A percentile compares a stretch with the other conserved stretches of the same genome.
Conservation (phyloP, 23 tunicate species). For the Trididemnum miniatum region DNA sequence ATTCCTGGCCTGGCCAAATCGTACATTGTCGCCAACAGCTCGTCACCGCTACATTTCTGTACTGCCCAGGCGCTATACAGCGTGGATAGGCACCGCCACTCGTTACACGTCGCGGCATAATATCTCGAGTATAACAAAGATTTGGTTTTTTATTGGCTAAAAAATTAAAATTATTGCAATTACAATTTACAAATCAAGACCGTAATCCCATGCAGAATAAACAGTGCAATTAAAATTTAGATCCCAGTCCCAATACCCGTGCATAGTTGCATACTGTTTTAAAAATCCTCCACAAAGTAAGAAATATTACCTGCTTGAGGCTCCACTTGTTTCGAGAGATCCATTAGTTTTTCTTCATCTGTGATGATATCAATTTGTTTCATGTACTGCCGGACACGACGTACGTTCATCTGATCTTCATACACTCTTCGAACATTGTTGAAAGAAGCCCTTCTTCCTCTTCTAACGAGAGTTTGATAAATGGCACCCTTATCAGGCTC, state of each 20-base stretch:
- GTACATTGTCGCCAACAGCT: not conserved
- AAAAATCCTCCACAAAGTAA: too few species aligned
- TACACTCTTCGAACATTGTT: conserved; percentile 83
- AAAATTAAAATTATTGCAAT: too few species aligned
- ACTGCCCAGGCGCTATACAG: too few species aligned
- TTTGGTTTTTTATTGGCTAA: too few species aligned
- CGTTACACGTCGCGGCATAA: too few species aligned
- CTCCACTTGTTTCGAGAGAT: conserved; percentile 81
- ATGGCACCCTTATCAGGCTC: conserved; percentile 59
- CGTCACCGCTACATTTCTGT: not conserved
- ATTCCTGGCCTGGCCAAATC: not conserved
- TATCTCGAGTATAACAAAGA: too few species aligned
- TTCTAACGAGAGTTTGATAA: conserved; percentile 74
- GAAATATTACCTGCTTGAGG: conserved; percentile 58
- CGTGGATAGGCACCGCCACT: too few species aligned
- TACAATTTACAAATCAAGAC: too few species aligned
- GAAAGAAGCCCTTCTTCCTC: conserved; percentile 76
- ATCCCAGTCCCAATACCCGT: too few species aligned
- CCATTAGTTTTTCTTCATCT: conserved; percentile 90
- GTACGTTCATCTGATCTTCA: conserved; percentile 85
- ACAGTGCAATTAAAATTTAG: too few species aligned
- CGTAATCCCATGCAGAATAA: too few species aligned
- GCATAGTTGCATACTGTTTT: too few species aligned
- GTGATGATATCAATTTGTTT: conserved; percentile 52
- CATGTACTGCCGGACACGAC: conserved; percentile 93